Percentiles rank a stretch among this genome's conserved stretches.
phyloP scores from a whole-genome alignment of 92 coral and sea anemone genomes.

The Ricordea florida region DNA sequence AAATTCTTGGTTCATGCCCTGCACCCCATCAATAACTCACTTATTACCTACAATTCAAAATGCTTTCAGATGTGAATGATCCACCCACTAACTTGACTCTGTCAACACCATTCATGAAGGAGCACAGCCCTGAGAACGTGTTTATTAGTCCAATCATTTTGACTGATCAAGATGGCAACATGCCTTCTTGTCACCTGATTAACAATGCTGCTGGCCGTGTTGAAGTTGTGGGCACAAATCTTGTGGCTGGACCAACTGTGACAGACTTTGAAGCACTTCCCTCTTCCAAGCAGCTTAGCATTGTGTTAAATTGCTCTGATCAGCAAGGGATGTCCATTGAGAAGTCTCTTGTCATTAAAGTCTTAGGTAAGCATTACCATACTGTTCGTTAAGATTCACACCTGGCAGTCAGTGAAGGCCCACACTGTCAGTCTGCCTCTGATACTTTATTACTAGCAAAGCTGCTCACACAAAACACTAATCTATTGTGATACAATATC shows the following conservation, averaged over 20 bases:
- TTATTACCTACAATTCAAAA: no score
- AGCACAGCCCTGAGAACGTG: constrained; percentile 64
- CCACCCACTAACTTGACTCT: constrained; percentile 81
- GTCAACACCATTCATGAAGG: constrained; percentile 49
- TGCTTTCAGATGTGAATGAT: constrained; percentile 83
- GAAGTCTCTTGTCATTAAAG: constrained; percentile 55
- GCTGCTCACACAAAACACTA: no score
- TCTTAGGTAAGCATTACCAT: constrained; percentile 73
- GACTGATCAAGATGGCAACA: constrained; percentile 76
- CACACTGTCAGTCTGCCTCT: no score
- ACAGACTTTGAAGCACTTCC: constrained; percentile 79
- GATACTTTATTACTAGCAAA: no score
- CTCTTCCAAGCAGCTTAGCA: constrained; percentile 40
- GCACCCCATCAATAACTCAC: no score
- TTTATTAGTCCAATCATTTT: constrained; percentile 69
- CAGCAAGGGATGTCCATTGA: constrained; percentile 53
- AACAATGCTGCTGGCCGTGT: constrained; percentile 75
- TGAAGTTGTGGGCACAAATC: constrained; percentile 43
- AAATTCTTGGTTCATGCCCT: neutral
- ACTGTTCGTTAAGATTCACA: no score
- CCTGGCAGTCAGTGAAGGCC: no score
- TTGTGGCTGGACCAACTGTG: constrained; percentile 71
- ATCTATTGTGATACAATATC: no score
- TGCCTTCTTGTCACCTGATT: constrained; percentile 62
- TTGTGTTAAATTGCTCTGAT: constrained; percentile 78